A percentile compares a stretch with the other conserved stretches of the same genome.
phyloP scores from a whole-genome alignment of 2,797 vertebrate genomes.

The Rhinichthys osculus region DNA sequence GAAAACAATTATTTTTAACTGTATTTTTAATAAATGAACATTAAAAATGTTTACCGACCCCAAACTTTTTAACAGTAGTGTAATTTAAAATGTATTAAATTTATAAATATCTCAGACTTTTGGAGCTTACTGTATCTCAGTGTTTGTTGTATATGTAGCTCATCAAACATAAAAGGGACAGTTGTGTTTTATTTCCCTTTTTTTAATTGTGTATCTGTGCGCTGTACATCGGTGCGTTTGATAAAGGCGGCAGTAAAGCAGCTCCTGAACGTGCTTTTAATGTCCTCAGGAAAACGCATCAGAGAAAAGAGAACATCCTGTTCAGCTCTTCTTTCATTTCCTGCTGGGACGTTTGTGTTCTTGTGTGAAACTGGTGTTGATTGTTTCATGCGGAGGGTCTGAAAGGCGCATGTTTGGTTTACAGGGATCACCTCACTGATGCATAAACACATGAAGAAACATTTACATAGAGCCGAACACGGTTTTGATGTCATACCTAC shows the following conservation, averaged over 20 bases:
- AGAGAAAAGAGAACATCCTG: constrained; percentile 37
- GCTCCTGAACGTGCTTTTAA: background rate
- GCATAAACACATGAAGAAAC: background rate
- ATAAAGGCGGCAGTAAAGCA: background rate
- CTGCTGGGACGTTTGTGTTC: constrained; percentile 16
- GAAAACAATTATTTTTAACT: background rate
- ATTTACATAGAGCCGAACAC: background rate
- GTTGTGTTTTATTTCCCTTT: constrained; percentile 23
- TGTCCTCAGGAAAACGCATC: constrained; percentile 36
- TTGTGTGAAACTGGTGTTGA: background rate
- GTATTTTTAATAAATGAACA: background rate
- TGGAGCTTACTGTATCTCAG: constrained; percentile 24
- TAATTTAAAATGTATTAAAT: background rate
- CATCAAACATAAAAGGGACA: constrained; percentile 55
- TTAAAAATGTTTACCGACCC: background rate
- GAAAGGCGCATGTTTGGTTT: background rate
- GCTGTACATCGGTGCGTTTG: background rate
- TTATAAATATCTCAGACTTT: background rate
- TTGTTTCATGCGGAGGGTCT: background rate
- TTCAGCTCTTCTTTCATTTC: constrained; percentile 44
- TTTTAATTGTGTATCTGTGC: background rate
- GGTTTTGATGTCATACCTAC: background rate
- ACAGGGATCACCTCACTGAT: background rate
- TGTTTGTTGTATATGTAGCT: constrained; percentile 26
- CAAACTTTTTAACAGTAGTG: background rate